A percentile compares a stretch with the other conserved stretches of the same genome.
Conservation (phyloP, 2,888 invertebrate species). For the Melinaea marsaeus region DNA sequence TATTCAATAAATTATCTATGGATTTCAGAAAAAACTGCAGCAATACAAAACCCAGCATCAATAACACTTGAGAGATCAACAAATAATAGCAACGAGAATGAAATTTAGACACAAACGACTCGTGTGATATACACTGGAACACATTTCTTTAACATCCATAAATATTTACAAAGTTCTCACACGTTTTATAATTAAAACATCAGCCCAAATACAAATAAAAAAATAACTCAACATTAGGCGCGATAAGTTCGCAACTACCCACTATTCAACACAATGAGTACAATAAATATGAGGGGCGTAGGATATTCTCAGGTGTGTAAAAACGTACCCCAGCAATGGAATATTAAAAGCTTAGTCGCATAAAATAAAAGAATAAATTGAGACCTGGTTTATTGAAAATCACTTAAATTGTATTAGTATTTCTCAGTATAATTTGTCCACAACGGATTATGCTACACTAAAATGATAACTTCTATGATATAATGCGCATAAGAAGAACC, state of each 20-base stretch:
- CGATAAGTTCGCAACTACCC: conserved; percentile 50
- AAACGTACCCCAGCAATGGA: conserved; percentile 26
- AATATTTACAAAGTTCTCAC: no score
- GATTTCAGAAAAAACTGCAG: conserved; percentile 2
- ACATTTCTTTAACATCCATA: no score
- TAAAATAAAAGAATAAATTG: conserved; percentile 60
- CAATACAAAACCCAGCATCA: conserved; percentile 35
- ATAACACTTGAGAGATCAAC: conserved; percentile 37
- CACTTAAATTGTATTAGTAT: neutral
- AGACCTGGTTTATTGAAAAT: conserved; percentile 2
- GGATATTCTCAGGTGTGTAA: conserved; percentile 59
- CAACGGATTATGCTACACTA: neutral
- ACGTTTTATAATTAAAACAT: conserved; percentile 32
- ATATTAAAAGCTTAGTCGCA: conserved; percentile 72
- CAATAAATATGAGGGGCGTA: conserved; percentile 43
- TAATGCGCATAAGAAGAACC: no score
- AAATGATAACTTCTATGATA: neutral
- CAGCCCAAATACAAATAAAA: no score
- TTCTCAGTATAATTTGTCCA: conserved; percentile 2
- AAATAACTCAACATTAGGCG: conserved; percentile 36
- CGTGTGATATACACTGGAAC: no score
- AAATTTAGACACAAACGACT: no score
- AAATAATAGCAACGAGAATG: conserved; percentile 29
- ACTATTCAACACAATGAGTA: conserved; percentile 33
- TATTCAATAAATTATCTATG: no score